These are phyloP conservation scores for Nymphalis io DNA, from an alignment of 1,140 invertebrate genomes.

Conservation along the genomic window DNA sequence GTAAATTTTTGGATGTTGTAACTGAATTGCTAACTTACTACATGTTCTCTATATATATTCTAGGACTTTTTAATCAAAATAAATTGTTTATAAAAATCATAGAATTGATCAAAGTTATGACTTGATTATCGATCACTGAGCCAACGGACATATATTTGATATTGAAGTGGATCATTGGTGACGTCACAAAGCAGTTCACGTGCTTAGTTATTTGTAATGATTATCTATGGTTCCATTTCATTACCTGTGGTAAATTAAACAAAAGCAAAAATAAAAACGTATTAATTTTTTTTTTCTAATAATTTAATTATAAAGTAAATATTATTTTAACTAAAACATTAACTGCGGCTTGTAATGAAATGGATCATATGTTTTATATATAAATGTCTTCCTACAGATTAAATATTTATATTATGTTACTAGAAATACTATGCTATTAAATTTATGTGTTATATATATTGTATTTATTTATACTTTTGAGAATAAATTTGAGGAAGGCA, in stretches of 20 bases:
- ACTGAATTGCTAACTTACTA: too few relatives aligned
- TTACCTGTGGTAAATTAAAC: background rate
- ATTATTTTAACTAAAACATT: too few relatives aligned
- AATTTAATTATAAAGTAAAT: too few relatives aligned
- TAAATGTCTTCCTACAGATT: conserved; percentile 1
- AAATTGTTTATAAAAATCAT: too few relatives aligned
- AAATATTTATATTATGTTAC: conserved; percentile 6
- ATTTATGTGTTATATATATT: background rate
- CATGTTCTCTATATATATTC: too few relatives aligned
- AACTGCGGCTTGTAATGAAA: background rate
- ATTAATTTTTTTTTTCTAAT: too few relatives aligned
- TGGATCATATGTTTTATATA: background rate
- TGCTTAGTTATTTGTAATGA: background rate
- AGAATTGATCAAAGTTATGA: background rate
- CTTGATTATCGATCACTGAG: background rate
- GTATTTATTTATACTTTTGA: background rate
- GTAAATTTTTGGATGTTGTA: too few relatives aligned
- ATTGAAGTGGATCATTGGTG: background rate
- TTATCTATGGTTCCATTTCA: background rate
- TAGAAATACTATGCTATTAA: conserved; percentile 2
- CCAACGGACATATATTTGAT: background rate
- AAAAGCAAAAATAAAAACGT: background rate
- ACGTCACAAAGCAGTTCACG: background rate
- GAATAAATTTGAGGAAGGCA: background rate
- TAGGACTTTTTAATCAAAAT: too few relatives aligned